A percentile compares a stretch with the other conserved stretches of the same genome.
Conservation (phyloP, 1,140 invertebrate species). For the Contarinia nasturtii region DNA sequence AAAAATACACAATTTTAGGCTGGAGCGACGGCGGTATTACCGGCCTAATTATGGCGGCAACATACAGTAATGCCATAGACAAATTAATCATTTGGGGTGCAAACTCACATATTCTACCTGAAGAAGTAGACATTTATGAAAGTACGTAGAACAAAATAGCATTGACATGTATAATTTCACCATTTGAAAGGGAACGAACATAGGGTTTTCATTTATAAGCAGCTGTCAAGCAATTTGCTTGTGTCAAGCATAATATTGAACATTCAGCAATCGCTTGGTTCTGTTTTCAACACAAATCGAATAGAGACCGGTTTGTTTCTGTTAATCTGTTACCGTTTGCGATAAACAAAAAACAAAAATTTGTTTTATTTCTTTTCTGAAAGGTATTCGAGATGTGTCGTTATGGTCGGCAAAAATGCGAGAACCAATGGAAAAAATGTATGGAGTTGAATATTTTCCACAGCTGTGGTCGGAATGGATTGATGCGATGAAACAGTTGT, state of each 20-base stretch:
- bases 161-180: neutral
- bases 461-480: conserved; percentile 54
- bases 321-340: too few species aligned
- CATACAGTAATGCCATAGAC: conserved; percentile 39
- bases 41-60: conserved; percentile 50
- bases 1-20: conserved; percentile 59
- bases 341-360: too few species aligned
- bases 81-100: conserved; percentile 63
- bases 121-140: conserved; percentile 45
- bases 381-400: conserved; percentile 42
- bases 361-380: neutral
- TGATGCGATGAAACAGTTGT: conserved; percentile 38
- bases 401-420: conserved; percentile 66
- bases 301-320: too few species aligned
- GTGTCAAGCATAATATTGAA: too few species aligned
- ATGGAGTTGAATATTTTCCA: conserved; percentile 53
- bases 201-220: too few species aligned
- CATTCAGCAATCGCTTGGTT: too few species aligned
- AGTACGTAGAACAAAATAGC: conserved; percentile 19
- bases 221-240: too few species aligned
- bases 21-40: conserved; percentile 82
- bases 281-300: too few species aligned
- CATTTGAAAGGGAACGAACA: too few species aligned
- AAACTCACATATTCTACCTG: conserved; percentile 49
- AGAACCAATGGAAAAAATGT: conserved; percentile 48